Percentiles rank a stretch among this genome's conserved stretches.
These are phyloP conservation scores for Hirtodrosophila confusa DNA, from an alignment of 2,888 invertebrate species.

Conservation along the genomic window DNA sequence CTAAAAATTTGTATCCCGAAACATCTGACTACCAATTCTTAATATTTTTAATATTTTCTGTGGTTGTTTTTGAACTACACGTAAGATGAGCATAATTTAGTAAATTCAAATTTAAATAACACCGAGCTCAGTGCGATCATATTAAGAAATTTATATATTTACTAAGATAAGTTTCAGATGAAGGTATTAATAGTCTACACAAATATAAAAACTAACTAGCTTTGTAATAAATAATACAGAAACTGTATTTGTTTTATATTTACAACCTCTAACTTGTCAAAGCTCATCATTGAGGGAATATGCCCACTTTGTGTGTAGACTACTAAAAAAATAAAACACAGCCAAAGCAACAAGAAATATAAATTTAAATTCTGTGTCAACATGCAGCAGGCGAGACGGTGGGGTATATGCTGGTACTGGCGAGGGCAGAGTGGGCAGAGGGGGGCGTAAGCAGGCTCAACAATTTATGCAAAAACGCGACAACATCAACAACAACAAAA, in stretches of 20 bases:
- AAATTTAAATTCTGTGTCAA: slow-evolving; percentile 76
- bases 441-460: slow-evolving; percentile 13
- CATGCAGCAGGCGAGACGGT: slow-evolving; percentile 43
- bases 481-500: slow-evolving; percentile 33
- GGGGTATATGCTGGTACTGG: background rate
- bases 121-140: no score
- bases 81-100: no score
- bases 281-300: background rate
- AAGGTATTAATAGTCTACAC: no score
- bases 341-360: slow-evolving; percentile 44
- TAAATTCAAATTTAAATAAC: no score
- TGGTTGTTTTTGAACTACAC: no score
- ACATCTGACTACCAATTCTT: no score
- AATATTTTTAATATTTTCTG: no score
- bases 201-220: no score
- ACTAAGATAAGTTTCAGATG: no score
- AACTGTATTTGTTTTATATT: no score
- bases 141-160: no score
- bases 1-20: no score
- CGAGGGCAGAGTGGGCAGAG: background rate
- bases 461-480: slow-evolving; percentile 67
- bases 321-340: slow-evolving; percentile 10
- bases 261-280: background rate
- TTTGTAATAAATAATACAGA: background rate
- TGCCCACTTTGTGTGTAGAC: background rate